These are phyloP conservation scores for Entomobrya proxima DNA, from an alignment of 2,888 invertebrate genomes.

Conservation along the genomic window DNA sequence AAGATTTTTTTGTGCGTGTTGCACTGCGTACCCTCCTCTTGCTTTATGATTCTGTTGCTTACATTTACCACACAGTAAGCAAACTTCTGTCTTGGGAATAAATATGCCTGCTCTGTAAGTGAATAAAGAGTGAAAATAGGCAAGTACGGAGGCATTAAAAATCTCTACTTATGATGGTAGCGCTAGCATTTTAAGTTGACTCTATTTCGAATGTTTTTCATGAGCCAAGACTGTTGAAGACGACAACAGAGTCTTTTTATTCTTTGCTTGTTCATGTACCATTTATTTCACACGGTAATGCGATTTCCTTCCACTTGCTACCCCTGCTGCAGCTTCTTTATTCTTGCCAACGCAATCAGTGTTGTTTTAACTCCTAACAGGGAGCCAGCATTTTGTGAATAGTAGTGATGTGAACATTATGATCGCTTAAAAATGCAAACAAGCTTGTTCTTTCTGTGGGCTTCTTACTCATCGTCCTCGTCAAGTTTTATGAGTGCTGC, in stretches of 20 bases:
- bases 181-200: slow-evolving; percentile 11
- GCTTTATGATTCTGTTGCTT: not conserved
- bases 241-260: too few relatives aligned
- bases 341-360: not conserved
- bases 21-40: not conserved
- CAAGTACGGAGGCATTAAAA: not conserved
- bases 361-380: not conserved
- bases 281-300: slow-evolving; percentile 8
- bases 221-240: slow-evolving; percentile 1
- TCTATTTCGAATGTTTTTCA: slow-evolving; percentile 56
- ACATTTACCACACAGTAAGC: not conserved
- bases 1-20: slow-evolving; percentile 30
- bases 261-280: slow-evolving; percentile 32
- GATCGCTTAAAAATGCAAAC: slow-evolving; percentile 7
- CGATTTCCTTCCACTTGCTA: slow-evolving; percentile 50
- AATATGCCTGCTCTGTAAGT: not conserved
- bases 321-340: not conserved
- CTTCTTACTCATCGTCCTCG: not conserved
- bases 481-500: slow-evolving; percentile 32
- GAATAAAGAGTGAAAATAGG: slow-evolving; percentile 13
- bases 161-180: slow-evolving; percentile 10
- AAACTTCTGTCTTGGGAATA: not conserved
- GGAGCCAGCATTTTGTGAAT: not conserved
- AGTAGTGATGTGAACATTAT: not conserved
- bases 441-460: slow-evolving; percentile 17